A percentile compares a stretch with the other conserved stretches of the same genome.
phyloP scores from a whole-genome alignment of 2,888 invertebrate genomes.

The Ischnus inquisitorius region DNA sequence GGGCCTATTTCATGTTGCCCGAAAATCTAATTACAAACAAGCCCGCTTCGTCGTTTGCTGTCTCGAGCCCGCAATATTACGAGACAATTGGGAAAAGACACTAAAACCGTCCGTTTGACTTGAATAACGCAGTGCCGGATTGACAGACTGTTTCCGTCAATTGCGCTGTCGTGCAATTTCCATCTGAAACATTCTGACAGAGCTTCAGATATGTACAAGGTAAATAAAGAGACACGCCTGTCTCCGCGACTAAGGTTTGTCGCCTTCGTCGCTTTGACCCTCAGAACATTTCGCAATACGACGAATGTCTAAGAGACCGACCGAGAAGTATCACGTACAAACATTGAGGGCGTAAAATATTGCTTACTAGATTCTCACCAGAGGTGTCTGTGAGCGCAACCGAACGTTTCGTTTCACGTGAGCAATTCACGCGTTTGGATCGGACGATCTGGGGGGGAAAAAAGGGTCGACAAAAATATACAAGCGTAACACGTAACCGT shows the following conservation, averaged over 20 bases:
- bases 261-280: neutral
- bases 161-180: neutral
- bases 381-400: neutral
- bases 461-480: slow-evolving; percentile 6
- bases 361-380: neutral
- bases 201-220: neutral
- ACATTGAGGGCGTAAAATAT: neutral
- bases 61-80: neutral
- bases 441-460: slow-evolving; percentile 3
- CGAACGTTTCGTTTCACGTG: neutral
- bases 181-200: neutral
- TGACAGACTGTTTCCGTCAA: neutral
- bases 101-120: neutral
- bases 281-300: neutral
- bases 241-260: neutral
- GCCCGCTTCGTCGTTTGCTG: slow-evolving; percentile 11
- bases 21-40: slow-evolving; percentile 70
- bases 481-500: neutral
- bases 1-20: slow-evolving; percentile 66
- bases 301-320: neutral
- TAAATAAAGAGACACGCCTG: neutral
- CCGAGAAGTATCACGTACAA: neutral
- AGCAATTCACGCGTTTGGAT: slow-evolving; percentile 13
- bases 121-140: slow-evolving; percentile 19
- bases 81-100: neutral